Percentiles rank a stretch among this genome's conserved stretches.
Conservation (phyloP, 1,140 invertebrate species). For the Lordiphosa collinella region DNA sequence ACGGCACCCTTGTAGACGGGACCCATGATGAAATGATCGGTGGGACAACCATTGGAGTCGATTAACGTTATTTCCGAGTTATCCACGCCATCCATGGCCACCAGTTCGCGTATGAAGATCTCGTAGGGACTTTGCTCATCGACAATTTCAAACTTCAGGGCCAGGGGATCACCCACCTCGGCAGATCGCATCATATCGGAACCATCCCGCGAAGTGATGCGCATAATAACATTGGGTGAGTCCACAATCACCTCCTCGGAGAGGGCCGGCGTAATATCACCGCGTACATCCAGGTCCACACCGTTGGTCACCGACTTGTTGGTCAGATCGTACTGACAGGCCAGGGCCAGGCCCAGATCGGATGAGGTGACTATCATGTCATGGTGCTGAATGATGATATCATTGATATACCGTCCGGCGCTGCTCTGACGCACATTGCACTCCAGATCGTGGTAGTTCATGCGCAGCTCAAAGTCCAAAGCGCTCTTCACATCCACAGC, state of each 20-base stretch:
- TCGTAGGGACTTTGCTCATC: slow-evolving; percentile 95
- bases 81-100: slow-evolving; percentile 96
- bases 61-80: slow-evolving; percentile 95
- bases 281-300: slow-evolving; percentile 92
- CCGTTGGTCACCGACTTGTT: slow-evolving; percentile 96
- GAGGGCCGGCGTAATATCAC: slow-evolving; percentile 89
- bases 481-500: slow-evolving; percentile 91
- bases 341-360: slow-evolving; percentile 93
- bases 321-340: slow-evolving; percentile 95
- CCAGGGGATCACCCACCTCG: slow-evolving; percentile 93
- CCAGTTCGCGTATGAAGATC: slow-evolving; percentile 95
- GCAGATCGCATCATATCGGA: slow-evolving; percentile 88
- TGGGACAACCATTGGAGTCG: slow-evolving; percentile 94
- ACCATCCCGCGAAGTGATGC: slow-evolving; percentile 88
- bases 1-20: slow-evolving; percentile 89
- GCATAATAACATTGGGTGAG: slow-evolving; percentile 97
- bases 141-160: slow-evolving; percentile 94
- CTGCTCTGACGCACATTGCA: slow-evolving; percentile 93
- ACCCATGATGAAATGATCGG: slow-evolving; percentile 95
- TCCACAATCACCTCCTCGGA: slow-evolving; percentile 93
- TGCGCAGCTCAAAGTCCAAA: slow-evolving; percentile 91
- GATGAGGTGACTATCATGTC: slow-evolving; percentile 96
- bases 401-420: slow-evolving; percentile 91
- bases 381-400: slow-evolving; percentile 96
- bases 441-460: slow-evolving; percentile 95